Percentiles rank a stretch among this genome's conserved stretches.
Conservation (phyloP, 2,113 vertebrate species). For the Mesoclemmys tuberculata region DNA sequence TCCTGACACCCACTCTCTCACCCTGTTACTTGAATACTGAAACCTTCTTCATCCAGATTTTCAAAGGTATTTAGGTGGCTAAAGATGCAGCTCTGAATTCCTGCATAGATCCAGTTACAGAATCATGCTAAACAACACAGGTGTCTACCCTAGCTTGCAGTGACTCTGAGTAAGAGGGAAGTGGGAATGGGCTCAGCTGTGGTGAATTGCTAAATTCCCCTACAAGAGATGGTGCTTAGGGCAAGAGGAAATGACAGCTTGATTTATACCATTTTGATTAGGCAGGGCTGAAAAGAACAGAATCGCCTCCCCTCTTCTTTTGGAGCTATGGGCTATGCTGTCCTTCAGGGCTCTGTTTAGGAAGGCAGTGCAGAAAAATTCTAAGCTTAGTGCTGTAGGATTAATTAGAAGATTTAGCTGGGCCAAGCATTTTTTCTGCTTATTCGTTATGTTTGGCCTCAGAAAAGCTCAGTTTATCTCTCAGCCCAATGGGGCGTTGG, state of each 20-base stretch:
- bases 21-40: not conserved
- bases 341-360: not conserved
- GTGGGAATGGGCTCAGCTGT: not conserved
- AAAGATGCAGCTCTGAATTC: not conserved
- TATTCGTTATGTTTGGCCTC: not conserved
- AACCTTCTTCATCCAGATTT: not conserved
- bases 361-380: not conserved
- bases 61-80: not conserved
- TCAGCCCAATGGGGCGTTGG: not conserved
- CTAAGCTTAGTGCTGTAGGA: not conserved
- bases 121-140: not conserved
- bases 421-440: not conserved
- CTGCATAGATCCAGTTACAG: not conserved
- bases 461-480: not conserved
- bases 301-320: not conserved
- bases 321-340: not conserved
- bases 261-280: too few species aligned
- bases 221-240: accelerated
- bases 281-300: not conserved
- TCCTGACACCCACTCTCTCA: not conserved
- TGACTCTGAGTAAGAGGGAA: not conserved
- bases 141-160: not conserved
- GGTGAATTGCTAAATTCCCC: accelerated
- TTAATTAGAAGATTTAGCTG: not conserved
- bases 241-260: too few species aligned